Evolutionary conservation across 2,888 invertebrate species (phyloP), one percentile per base, ranked within the genome.

Genomic region (Emmelina monodactyla): DNA sequence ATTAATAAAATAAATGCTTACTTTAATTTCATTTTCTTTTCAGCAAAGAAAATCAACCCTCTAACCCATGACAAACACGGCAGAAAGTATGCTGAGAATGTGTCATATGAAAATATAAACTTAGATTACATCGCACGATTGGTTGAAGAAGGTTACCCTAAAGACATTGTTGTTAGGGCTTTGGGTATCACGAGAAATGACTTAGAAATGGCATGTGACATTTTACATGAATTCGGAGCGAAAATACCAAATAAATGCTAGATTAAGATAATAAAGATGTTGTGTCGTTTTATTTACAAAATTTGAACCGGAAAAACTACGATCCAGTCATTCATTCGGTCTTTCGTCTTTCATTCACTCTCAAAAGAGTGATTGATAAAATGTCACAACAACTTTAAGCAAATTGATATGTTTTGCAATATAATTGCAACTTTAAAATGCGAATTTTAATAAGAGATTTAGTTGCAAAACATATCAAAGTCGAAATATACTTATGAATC

Each of bases 191-290:
- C 95, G 1, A 84, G 94, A 39, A 97, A 96, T 75, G 93, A 97
- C 68, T 83, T 96, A 35, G 92, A 92, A 63, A 96, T 97, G 95
- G 96, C 96, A 31, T 91, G 95, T 75, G 94, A 96, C 64, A 95
- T 95, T 58, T 76, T 95, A 47, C 91, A 92, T 62, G 93, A 94
- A 63, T 95, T 95, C 68, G 94, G 91, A n/a, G 58, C 70, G 2
- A 79, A 79, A 54, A 48, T 71, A 48, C 58, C 69, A 41, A 69
- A 64, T 50, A 73, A 75, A 46, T 76, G 75, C 53, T 78, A 65
- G 50, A n/a, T n/a, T n/a, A n/a, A n/a, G n/a, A n/a, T n/a, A n/a
- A n/a, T n/a, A n/a, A n/a, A n/a, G n/a, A n/a, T n/a, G n/a, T n/a
- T n/a, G n/a, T n/a, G n/a, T n/a, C n/a, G n/a, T n/a, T n/a, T n/a